Evolutionary conservation across 1,140 invertebrate species (phyloP), one percentile per base, ranked within the genome.

Genomic region (Penaeus vannamei): DNA sequence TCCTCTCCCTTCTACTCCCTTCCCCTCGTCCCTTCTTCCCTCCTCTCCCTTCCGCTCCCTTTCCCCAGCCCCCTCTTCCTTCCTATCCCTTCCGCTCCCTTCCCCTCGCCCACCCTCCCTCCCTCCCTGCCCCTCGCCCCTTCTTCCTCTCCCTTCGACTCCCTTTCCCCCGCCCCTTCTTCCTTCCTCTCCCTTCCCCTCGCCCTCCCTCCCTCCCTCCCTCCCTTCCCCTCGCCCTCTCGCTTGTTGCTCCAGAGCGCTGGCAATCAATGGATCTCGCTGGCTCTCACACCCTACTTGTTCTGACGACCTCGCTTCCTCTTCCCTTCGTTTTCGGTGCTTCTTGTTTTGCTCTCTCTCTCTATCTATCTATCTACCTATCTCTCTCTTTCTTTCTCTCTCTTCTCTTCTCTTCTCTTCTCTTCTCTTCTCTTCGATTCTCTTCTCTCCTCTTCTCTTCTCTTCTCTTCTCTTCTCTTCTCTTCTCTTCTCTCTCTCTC

Each of bases 251-350:
- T 26, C 66, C 66, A 3, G 46, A 53, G 46, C 46, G 46, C 46
- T 14, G 46, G 46, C 46, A 53, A 53, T 53, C 46, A 53, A 53
- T 53, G 46, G 46, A 53, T 53, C 46, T 53, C 46, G 46, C 66
- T 69, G 29, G 29, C 29, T 32, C 66, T 32, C 66, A 69, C 66
- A 26, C 66, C 66, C 66, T 69, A 69, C n/a, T 69, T 69, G 29
- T 69, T 32, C 29, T 69, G 29, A 69, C 66, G n/a, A 69, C 66
- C n/a, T 69, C n/a, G 66, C n/a, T n/a, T 69, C 46, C 46, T 53
- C 46, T 53, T 53, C 1, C 46, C 46, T 53, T 53, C 46, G 10
- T 53, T 53, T 12, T 53, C 46, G 46, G 46, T 14, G 46, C 46
- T 8, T 53, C 46, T 53, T 53, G 29, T 14, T 69, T 26, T 22